phyloP scores from a whole-genome alignment of 2,113 vertebrate species.

The Sapajus apella region DNA sequence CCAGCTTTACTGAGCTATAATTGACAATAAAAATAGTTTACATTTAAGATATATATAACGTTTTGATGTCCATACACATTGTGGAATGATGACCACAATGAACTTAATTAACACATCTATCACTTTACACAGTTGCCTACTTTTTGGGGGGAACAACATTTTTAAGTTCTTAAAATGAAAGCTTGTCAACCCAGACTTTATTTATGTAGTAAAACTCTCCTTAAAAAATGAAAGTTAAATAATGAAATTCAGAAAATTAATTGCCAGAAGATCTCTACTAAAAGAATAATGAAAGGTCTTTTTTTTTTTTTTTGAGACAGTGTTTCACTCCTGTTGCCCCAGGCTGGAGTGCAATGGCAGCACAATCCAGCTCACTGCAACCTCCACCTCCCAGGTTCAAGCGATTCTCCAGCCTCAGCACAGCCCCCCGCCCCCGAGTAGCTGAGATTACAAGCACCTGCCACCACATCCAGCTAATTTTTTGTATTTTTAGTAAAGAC shows the following conservation, averaged over 20 bases:
- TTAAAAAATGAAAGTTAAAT: not conserved
- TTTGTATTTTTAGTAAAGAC: too few relatives aligned
- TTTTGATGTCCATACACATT: not conserved
- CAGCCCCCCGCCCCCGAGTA: too few relatives aligned
- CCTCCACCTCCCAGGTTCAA: too few relatives aligned
- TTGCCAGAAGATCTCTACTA: not conserved
- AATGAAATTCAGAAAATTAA: not conserved
- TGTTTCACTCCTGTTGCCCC: too few relatives aligned
- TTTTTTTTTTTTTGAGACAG: too few relatives aligned
- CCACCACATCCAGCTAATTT: too few relatives aligned
- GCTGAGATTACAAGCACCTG: too few relatives aligned
- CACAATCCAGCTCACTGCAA: too few relatives aligned
- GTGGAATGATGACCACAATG: not conserved
- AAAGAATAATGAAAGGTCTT: not conserved
- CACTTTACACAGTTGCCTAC: not conserved
- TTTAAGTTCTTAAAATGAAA: not conserved
- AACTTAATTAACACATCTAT: not conserved
- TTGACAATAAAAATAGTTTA: not conserved
- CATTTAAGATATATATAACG: not conserved
- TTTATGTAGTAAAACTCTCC: not conserved
- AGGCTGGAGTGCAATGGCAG: too few relatives aligned
- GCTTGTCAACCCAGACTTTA: not conserved
- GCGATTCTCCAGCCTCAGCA: accelerated
- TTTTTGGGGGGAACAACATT: not conserved
- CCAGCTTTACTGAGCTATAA: not conserved